Conservation (phyloP, 1,140 invertebrate species). For the Drosophila novamexicana region DNA sequence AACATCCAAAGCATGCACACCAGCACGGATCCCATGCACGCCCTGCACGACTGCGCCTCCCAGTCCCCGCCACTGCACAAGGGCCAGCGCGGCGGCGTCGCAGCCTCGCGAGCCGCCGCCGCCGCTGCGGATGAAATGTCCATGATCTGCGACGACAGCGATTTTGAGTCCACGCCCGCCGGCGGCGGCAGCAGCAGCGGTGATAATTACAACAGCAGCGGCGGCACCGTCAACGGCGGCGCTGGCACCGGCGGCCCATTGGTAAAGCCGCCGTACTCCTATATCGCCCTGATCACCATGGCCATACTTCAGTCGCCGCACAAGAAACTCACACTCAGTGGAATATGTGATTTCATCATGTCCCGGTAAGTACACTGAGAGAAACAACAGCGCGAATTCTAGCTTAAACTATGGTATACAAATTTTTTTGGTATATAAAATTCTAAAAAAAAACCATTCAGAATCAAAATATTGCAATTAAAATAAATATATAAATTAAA, state of each 20-base stretch:
- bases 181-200: slow-evolving; percentile 43
- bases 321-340: slow-evolving; percentile 97
- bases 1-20: slow-evolving; percentile 60
- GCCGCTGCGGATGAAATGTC: slow-evolving; percentile 59
- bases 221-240: slow-evolving; percentile 18
- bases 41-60: slow-evolving; percentile 62
- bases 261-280: slow-evolving; percentile 98
- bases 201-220: slow-evolving; percentile 22
- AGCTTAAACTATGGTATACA: no score
- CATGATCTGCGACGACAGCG: slow-evolving; percentile 67
- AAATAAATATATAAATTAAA: no score
- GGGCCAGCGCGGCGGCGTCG: slow-evolving; percentile 45
- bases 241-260: slow-evolving; percentile 81
- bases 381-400: no score
- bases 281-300: slow-evolving; percentile 99
- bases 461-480: no score
- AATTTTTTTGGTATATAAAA: no score
- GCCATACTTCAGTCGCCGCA: slow-evolving; percentile 98
- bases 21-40: slow-evolving; percentile 71
- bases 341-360: slow-evolving; percentile 99
- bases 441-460: no score
- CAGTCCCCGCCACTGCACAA: slow-evolving; percentile 74
- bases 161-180: slow-evolving; percentile 53
- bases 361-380: slow-evolving; percentile 86
- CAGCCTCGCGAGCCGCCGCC: slow-evolving; percentile 51